Evolutionary conservation across 2,113 vertebrate species (phyloP).

Genomic region (Dermatemys mawii): DNA sequence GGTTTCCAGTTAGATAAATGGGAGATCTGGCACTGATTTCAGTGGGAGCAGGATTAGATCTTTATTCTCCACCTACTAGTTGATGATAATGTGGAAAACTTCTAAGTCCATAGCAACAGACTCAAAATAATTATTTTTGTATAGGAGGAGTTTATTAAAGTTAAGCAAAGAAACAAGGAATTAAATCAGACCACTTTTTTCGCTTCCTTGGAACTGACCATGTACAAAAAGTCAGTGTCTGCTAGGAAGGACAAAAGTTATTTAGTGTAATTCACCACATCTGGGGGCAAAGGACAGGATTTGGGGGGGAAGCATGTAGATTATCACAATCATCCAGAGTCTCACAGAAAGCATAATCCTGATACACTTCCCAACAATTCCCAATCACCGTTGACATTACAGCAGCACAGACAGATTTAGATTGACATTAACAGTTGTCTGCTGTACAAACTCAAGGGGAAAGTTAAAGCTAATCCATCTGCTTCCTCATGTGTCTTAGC

Average conservation of each 20-base stretch:
- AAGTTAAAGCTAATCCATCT: neutral
- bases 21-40: neutral
- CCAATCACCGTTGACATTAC: fast-evolving
- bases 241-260: neutral
- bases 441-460: neutral
- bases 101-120: fast-evolving
- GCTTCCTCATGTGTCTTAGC: neutral
- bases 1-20: neutral
- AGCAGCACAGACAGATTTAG: neutral
- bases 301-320: neutral
- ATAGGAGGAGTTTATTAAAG: neutral
- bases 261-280: neutral
- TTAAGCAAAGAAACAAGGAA: neutral
- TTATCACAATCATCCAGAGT: neutral
- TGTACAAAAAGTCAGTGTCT: neutral
- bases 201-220: neutral
- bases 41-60: fast-evolving
- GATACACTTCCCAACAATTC: neutral
- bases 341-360: neutral
- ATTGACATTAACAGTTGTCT: neutral
- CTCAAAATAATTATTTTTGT: neutral
- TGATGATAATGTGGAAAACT: neutral
- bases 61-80: fast-evolving
- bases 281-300: neutral
- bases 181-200: neutral